These are phyloP conservation scores for Cettia cetti DNA, from an alignment of 2,113 vertebrate genomes.

Conservation along the genomic window DNA sequence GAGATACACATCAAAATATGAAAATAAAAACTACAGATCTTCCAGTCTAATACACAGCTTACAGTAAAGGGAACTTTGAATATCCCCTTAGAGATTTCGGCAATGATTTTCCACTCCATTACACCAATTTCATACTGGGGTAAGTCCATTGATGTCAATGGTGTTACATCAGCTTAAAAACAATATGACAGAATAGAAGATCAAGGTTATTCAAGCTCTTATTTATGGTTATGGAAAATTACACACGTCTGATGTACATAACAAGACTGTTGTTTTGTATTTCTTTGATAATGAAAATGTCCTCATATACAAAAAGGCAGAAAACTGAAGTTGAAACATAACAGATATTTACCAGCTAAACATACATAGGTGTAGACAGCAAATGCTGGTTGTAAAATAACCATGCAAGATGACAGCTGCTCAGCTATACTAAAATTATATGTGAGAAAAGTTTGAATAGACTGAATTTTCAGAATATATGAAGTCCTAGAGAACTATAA, in stretches of 20 bases:
- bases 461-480: background rate
- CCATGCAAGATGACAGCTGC: slow-evolving; percentile 5
- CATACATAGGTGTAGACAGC: background rate
- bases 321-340: slow-evolving; percentile 48
- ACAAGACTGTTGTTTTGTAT: slow-evolving; percentile 23
- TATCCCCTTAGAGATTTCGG: slow-evolving; percentile 57
- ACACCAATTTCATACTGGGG: slow-evolving; percentile 63
- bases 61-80: slow-evolving; percentile 50
- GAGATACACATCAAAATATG: slow-evolving; percentile 65
- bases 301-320: background rate
- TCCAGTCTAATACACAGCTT: slow-evolving; percentile 51
- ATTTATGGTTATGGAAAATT: slow-evolving; percentile 64
- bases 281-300: slow-evolving; percentile 52
- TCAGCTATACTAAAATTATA: slow-evolving; percentile 33
- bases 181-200: slow-evolving; percentile 62
- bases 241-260: slow-evolving; percentile 26
- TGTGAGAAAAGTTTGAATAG: slow-evolving; percentile 18
- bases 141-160: slow-evolving; percentile 59
- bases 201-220: slow-evolving; percentile 63
- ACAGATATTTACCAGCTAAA: slow-evolving; percentile 48
- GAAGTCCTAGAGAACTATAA: background rate
- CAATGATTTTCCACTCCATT: slow-evolving; percentile 66
- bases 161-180: slow-evolving; percentile 60
- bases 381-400: slow-evolving; percentile 39
- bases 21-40: slow-evolving; percentile 35